These are phyloP conservation scores for Eulimnadia texana DNA, from an alignment of 1,140 invertebrate species.

Conservation along the genomic window DNA sequence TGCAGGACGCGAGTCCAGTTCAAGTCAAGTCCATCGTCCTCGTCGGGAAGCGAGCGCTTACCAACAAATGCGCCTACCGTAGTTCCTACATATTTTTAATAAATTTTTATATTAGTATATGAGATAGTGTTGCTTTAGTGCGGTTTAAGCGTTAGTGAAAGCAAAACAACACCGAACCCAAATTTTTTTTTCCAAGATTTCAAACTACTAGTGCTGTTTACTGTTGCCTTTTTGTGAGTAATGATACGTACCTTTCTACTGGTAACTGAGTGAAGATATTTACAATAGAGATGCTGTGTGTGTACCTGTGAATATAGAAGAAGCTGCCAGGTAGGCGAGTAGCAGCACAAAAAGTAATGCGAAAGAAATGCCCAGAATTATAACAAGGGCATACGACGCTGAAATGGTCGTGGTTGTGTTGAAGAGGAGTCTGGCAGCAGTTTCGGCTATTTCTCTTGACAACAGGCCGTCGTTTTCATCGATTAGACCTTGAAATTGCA, in stretches of 20 bases:
- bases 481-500: not conserved
- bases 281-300: not conserved
- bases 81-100: constrained; percentile 2
- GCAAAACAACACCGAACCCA: no score
- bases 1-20: constrained; percentile 9
- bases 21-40: constrained; percentile 3
- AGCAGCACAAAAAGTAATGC: constrained; percentile 8
- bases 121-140: not conserved
- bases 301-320: constrained; percentile 8
- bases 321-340: constrained; percentile 2
- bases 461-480: not conserved
- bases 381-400: constrained; percentile 14
- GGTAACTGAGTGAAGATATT: no score
- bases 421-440: constrained; percentile 7
- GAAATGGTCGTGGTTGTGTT: constrained; percentile 10
- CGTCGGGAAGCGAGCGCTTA: constrained; percentile 1
- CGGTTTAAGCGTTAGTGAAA: not conserved
- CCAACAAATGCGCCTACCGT: not conserved
- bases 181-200: not conserved
- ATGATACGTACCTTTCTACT: no score
- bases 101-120: not conserved
- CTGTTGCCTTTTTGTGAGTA: no score
- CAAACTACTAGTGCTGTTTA: no score
- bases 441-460: constrained; percentile 3
- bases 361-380: constrained; percentile 14